Evolutionary conservation across 2,888 invertebrate species (phyloP).

Genomic region (Andrena praecox): DNA sequence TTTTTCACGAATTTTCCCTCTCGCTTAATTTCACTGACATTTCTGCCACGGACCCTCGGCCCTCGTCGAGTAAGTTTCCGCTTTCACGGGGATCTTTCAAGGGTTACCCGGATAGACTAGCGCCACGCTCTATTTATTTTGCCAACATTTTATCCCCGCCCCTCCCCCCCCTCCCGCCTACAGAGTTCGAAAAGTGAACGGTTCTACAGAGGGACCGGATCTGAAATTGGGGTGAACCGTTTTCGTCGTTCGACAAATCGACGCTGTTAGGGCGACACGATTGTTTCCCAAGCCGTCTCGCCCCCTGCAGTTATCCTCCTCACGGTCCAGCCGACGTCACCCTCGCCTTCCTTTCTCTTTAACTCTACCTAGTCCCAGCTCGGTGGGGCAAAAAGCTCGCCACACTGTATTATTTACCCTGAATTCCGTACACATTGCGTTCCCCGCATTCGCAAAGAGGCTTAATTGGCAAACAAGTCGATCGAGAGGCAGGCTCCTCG

Average conservation of each 20-base stretch:
- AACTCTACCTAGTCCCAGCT: conserved; percentile 4
- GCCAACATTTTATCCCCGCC: conserved; percentile 61
- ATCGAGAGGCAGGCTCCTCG: conserved; percentile 6
- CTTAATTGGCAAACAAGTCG: background rate
- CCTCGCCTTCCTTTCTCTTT: conserved; percentile 3
- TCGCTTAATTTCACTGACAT: conserved; percentile 62
- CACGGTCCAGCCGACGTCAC: conserved; percentile 23
- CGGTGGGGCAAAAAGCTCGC: background rate
- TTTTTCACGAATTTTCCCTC: conserved; percentile 60
- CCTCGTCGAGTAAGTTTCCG: conserved; percentile 31
- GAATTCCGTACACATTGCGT: background rate
- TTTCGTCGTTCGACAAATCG: conserved; percentile 63
- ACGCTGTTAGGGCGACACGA: conserved; percentile 59
- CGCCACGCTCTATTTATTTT: conserved; percentile 69
- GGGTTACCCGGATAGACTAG: conserved; percentile 43
- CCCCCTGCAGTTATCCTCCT: conserved; percentile 8
- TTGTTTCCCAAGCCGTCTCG: conserved; percentile 56
- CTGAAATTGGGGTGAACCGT: conserved; percentile 37
- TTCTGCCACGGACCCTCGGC: conserved; percentile 33
- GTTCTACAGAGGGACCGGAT: conserved; percentile 19
- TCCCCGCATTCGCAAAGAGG: background rate
- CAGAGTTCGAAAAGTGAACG: conserved; percentile 13
- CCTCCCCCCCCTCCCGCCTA: conserved; percentile 14
- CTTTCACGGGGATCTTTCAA: conserved; percentile 50
- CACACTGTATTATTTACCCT: background rate